Evolutionary conservation across 2,113 vertebrate species (phyloP), one percentile per base, ranked within the genome.

Genomic region (Patagioenas fasciata): DNA sequence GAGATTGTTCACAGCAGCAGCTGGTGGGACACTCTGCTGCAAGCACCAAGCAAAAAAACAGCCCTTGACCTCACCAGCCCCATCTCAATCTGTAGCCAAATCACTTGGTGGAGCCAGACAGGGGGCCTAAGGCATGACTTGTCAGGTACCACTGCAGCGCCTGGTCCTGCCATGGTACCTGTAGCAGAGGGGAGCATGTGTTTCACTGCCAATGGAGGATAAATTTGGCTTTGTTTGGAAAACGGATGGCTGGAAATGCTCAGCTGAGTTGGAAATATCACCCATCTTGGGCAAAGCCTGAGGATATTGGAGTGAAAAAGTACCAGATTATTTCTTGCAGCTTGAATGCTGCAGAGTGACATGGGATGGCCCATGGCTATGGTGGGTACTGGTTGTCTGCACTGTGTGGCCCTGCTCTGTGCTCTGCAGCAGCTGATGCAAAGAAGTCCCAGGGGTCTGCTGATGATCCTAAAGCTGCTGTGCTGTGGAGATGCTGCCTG

Each of bases 311-410:
- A 13, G 11, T n/a, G 58, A 23, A n/a, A 23, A 73, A 34, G 7
- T 19, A 38, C 17, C 34, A 26, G 23, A 1, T 5, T 40, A 14
- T 31, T 50, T 71, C 34, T 67, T 67, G 32, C 42, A 58, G 71
- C 32, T 50, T 53, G 65, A 28, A 13, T 19, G 28, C 51, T 62
- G 53, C 40, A 66, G 61, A 58, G 51, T 29, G 34, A 15, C 10
- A 1, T 0, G 0, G 36, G 5, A 15, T 67, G 42, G 26, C 32
- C 69, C 1, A 1, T 79, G 84, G 61, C 32, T 19, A 3, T 7
- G 0, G 0, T 5, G 21, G 15, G 4, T 50, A 38, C 38, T 84
- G 44, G 7, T 19, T 11, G 18, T 23, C 58, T 2, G 2, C 0
- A 0, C n/a, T 40, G 23, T 15, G 5, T 64, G 67, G 26, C 34